phyloP scores from a whole-genome alignment of 2,888 invertebrate species.

The Drosophila mercatorum region DNA sequence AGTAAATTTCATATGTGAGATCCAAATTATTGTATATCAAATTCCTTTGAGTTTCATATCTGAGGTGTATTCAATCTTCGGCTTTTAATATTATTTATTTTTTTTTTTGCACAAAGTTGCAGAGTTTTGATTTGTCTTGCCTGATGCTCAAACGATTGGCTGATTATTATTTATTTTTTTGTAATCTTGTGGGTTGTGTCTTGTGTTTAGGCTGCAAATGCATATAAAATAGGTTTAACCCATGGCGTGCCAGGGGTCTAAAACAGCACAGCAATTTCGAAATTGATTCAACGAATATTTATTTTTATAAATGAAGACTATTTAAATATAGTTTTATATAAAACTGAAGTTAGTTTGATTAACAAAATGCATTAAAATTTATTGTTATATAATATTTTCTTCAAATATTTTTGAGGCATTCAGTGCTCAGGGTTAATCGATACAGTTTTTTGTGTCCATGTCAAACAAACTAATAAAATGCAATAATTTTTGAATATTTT shows the following conservation, averaged over 20 bases:
- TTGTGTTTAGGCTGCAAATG: slow-evolving; percentile 63
- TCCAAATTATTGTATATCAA: no score
- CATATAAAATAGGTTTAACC: slow-evolving; percentile 58
- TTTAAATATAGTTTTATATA: not conserved
- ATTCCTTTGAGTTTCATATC: not conserved
- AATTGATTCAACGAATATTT: not conserved
- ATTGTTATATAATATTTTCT: not conserved
- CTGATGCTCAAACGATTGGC: slow-evolving; percentile 35
- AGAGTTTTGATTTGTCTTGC: slow-evolving; percentile 68
- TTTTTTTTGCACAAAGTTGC: slow-evolving; percentile 13
- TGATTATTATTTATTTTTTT: slow-evolving; percentile 42
- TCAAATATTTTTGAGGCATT: not conserved
- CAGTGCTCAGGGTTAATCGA: slow-evolving; percentile 43
- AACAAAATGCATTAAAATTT: not conserved
- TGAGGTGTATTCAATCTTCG: not conserved
- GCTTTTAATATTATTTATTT: not conserved
- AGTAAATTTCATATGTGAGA: no score
- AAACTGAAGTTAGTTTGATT: no score
- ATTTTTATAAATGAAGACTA: not conserved
- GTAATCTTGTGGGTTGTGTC: slow-evolving; percentile 57
- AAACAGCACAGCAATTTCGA: not conserved
- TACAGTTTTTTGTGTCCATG: slow-evolving; percentile 8
- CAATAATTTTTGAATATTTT: slow-evolving; percentile 41
- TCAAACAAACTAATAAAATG: slow-evolving; percentile 36
- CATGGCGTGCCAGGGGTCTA: slow-evolving; percentile 1